Base-by-base conservation (phyloP, 1,140 invertebrate species). In the Subanguina moxae region DNA sequence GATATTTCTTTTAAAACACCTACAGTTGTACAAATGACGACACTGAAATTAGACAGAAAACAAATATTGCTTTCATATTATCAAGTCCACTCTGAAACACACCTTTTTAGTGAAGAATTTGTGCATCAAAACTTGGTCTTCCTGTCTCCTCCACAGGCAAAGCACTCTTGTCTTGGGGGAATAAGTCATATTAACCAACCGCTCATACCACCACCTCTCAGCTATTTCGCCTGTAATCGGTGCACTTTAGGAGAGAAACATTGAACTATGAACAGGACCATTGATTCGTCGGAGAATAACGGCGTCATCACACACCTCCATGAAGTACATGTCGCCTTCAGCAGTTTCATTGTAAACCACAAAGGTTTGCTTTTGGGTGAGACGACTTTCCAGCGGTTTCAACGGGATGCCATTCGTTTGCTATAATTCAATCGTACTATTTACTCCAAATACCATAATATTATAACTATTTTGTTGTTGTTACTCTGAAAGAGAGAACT, bases 71-170 rank as follows among this genome's bases (percentile, higher is more conserved):
- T 38, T 5, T 38, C 3, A 52, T n/a, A n/a, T n/a, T n/a, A n/a
- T n/a, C n/a, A n/a, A n/a, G n/a, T n/a, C n/a, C n/a, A n/a, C n/a
- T n/a, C n/a, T n/a, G n/a, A 30, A 52, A 67, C 77, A 82, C 83
- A 95, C 93, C 88, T 97, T 98, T 84, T 94, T 92, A 0, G 95
- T 97, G 82, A 97, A 96, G 85, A 97, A 99, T 86, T 98, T 97
- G 84, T 97, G 92, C 62, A 98, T 87, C 80, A 97, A 90, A 0
- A 86, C 85, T 71, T 86, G 84, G 63, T 85, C 85, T 19, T 84
- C 83, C 65, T 83, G 78, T 70, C 85, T 83, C 46, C 85, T 57
- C 93, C 94, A 98, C 52, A 98, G 86, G 85, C 94, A 98, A 57
- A 99, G 85, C 17, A 97, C 90, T 84, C 92, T 91, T 77, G 91